Base-by-base conservation (phyloP, 1,140 invertebrate genomes). In the Danaus plexippus region DNA sequence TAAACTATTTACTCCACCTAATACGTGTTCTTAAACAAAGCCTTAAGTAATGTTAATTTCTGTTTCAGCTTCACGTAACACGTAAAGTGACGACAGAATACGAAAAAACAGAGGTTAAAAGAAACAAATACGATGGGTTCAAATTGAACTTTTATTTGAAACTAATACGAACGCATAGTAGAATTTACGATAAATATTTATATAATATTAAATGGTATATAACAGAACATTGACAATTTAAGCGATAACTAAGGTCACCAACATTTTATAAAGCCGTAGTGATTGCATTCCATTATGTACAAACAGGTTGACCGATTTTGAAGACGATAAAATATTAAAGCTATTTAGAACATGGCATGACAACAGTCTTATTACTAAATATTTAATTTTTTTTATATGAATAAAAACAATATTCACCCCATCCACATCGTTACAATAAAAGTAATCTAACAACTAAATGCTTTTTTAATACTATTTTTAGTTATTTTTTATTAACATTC, bases 131-230 rank as follows among this genome's bases (percentile, higher is more conserved):
- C 43, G 1, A 57, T 60, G 42, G 69, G 65, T 78, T 75, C 75
- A 78, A 74, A 75, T 86, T 61, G 80, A 86, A 84, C 82, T 76
- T 85, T 85, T 84, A 84, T 82, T 85, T 75, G 74, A 73, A 86
- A 86, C 79, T 83, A 83, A 86, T 86, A 80, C 78, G 78, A 84
- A 84, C 80, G 78, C 75, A 86, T 83, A 77, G 78, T 84, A 84
- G 71, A 84, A 83, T 84, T 86, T 84, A 76, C 69, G 80, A 86
- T 86, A 86, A 77, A 86, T 84, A 83, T 83, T 81, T 82, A 73
- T 75, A 73, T 80, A 84, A 77, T 83, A 82, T 75, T 77, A 79
- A 69, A 79, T 81, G 69, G 68, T 84, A 76, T 66, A 79, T 86
- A 86, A 86, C 83, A 86, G 74, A 86, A 86, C 83, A 83, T 84